These are phyloP conservation scores for Pycnomerus fuliginosus DNA, from an alignment of 2,888 invertebrate species.

Conservation along the genomic window DNA sequence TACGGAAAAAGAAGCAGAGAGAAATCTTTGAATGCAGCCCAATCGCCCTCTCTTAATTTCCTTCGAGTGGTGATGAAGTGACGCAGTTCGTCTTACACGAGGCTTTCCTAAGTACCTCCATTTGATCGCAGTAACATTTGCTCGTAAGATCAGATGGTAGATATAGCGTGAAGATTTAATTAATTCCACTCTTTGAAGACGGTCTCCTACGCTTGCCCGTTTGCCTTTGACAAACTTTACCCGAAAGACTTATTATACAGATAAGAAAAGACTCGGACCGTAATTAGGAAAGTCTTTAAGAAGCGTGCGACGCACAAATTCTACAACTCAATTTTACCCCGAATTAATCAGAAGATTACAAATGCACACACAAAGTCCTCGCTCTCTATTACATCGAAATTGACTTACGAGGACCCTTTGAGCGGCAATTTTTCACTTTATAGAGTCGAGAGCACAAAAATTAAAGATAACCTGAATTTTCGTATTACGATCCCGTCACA, in stretches of 20 bases:
- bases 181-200: constrained; percentile 26
- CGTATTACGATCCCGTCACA: constrained; percentile 3
- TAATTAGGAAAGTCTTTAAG: constrained; percentile 14
- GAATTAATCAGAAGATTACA: constrained; percentile 8
- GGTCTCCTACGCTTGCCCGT: constrained; percentile 12
- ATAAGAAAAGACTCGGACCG: constrained; percentile 22
- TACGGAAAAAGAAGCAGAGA: constrained; percentile 3
- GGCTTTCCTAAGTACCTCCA: constrained; percentile 13
- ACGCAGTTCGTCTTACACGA: constrained; percentile 12
- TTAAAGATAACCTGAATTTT: constrained; percentile 1
- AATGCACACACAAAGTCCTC: constrained; percentile 2
- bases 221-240: constrained; percentile 25
- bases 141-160: constrained; percentile 22
- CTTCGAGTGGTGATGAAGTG: constrained; percentile 18
- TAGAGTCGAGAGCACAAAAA: no score
- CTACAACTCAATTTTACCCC: constrained; percentile 4
- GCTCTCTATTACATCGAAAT: no score
- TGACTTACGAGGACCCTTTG: no score
- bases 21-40: constrained; percentile 13
- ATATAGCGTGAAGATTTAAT: constrained; percentile 27
- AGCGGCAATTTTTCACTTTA: no score
- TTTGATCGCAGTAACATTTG: constrained; percentile 21
- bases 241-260: constrained; percentile 18
- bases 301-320: constrained; percentile 11
- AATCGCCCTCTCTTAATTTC: constrained; percentile 17